Percentiles rank a stretch among this genome's conserved stretches.
Conservation (phyloP, 2,113 vertebrate genomes). For the Dipodomys ordii region DNA sequence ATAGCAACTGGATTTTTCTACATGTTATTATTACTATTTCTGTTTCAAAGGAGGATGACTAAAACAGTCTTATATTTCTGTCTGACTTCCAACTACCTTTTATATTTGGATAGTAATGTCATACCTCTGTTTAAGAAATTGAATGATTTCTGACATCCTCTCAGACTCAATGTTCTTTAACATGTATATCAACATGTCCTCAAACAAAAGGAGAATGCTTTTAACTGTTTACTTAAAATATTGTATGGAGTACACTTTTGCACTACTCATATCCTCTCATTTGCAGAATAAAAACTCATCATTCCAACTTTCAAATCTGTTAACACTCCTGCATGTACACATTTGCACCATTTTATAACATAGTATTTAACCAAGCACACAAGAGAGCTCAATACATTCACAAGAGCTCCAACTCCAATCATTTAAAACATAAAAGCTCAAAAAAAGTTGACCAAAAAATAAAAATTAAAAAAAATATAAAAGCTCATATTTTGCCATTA, state of each 20-base stretch:
- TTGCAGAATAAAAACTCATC: not conserved
- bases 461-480: too few species aligned
- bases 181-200: not conserved
- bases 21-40: not conserved
- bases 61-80: not conserved
- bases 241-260: not conserved
- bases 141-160: not conserved
- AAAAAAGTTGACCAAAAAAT: too few species aligned
- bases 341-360: not conserved
- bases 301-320: not conserved
- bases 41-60: not conserved
- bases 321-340: not conserved
- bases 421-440: constrained; percentile 4
- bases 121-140: not conserved
- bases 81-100: not conserved
- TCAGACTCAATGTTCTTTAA: not conserved
- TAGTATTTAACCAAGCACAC: not conserved
- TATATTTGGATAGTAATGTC: not conserved
- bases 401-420: not conserved
- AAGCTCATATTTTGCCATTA: not conserved
- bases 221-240: not conserved
- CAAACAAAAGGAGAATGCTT: not conserved
- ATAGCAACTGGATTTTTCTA: not conserved
- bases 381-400: not conserved
- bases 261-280: not conserved